phyloP scores from a whole-genome alignment of 2,113 vertebrate species.

The Cyrtonyx montezumae region DNA sequence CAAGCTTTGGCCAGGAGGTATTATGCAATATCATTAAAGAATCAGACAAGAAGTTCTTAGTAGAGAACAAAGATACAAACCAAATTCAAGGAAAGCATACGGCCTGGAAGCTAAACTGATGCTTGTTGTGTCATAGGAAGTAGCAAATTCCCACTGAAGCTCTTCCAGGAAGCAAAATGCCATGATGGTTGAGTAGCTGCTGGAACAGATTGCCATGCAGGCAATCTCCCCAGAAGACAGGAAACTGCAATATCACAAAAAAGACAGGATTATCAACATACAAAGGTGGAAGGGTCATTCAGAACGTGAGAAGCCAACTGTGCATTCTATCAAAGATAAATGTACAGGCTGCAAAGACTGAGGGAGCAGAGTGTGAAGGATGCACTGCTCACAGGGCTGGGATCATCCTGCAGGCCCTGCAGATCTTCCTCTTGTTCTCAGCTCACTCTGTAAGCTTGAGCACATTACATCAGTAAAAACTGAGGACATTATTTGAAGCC shows the following conservation, averaged over 20 bases:
- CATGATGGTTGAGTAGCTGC: constrained; percentile 84
- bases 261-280: not conserved
- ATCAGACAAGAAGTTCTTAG: not conserved
- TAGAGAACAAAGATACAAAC: constrained; percentile 76
- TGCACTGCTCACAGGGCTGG: rapidly evolving
- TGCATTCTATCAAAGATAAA: not conserved
- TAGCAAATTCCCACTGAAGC: constrained; percentile 91
- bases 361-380: not conserved
- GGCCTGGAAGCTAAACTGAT: constrained; percentile 88
- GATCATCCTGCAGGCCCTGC: not conserved
- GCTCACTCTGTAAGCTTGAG: not conserved
- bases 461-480: not conserved
- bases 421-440: not conserved
- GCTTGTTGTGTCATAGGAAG: constrained; percentile 81
- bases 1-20: not conserved
- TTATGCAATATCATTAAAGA: not conserved
- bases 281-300: not conserved
- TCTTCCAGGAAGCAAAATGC: constrained; percentile 97
- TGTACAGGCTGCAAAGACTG: not conserved
- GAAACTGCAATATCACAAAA: constrained; percentile 81
- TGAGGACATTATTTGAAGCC: too few relatives aligned
- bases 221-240: constrained; percentile 86
- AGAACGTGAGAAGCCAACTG: not conserved
- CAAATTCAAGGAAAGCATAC: constrained; percentile 94
- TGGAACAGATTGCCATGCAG: constrained; percentile 91